These are phyloP conservation scores for Agriotes lineatus DNA, from an alignment of 2,888 invertebrate genomes.

Conservation along the genomic window DNA sequence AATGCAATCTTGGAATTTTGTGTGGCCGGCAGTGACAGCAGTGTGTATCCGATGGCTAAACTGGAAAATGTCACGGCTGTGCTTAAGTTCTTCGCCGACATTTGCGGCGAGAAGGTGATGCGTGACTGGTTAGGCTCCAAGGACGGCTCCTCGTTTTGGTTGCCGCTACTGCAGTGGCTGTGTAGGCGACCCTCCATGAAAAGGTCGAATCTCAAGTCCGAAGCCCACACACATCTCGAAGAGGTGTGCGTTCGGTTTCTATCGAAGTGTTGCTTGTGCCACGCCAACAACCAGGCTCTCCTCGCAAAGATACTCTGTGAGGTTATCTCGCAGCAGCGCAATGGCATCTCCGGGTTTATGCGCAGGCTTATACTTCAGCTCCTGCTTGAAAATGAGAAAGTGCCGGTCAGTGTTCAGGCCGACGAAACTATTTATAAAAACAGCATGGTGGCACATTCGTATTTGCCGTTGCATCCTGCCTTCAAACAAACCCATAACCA, in stretches of 20 bases:
- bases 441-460: slow-evolving; percentile 59
- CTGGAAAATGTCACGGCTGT: slow-evolving; percentile 74
- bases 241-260: slow-evolving; percentile 86
- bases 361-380: slow-evolving; percentile 88
- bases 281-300: slow-evolving; percentile 85
- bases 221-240: slow-evolving; percentile 72
- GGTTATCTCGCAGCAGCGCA: slow-evolving; percentile 76
- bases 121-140: slow-evolving; percentile 89
- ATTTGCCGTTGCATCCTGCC: slow-evolving; percentile 73
- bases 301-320: slow-evolving; percentile 84
- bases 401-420: slow-evolving; percentile 77
- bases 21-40: slow-evolving; percentile 53
- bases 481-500: slow-evolving; percentile 81
- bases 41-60: slow-evolving; percentile 67
- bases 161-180: slow-evolving; percentile 81
- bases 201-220: slow-evolving; percentile 58
- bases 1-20: slow-evolving; percentile 71
- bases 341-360: slow-evolving; percentile 88
- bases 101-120: slow-evolving; percentile 84
- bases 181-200: slow-evolving; percentile 67
- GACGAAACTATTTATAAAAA: slow-evolving; percentile 64
- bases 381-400: slow-evolving; percentile 87
- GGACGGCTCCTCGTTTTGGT: slow-evolving; percentile 89
- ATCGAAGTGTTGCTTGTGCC: slow-evolving; percentile 86
- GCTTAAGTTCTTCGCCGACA: slow-evolving; percentile 84